Percentiles rank a stretch among this genome's conserved stretches.
Conservation (phyloP, 2,113 vertebrate species). For the Myanophis thanlyinensis region DNA sequence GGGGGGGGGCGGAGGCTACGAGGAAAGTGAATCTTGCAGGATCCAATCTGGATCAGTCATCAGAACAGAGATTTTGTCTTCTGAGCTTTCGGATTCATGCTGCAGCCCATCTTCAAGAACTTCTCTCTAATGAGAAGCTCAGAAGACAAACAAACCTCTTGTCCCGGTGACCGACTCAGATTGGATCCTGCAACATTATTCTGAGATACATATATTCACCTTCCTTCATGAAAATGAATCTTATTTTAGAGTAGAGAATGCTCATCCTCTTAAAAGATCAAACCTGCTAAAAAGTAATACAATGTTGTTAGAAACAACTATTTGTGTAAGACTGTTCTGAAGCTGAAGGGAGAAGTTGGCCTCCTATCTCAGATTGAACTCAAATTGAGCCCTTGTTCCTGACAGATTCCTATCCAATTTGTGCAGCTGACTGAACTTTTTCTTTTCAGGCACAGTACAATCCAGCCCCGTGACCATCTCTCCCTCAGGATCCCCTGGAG, state of each 20-base stretch:
- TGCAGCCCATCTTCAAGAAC: no score
- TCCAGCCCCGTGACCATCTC: conserved; percentile 83
- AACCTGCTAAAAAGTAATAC: neutral
- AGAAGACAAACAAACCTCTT: no score
- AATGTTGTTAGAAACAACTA: neutral
- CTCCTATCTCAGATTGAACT: no score
- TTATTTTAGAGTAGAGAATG: neutral
- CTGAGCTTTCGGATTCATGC: no score
- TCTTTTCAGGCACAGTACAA: conserved; percentile 84
- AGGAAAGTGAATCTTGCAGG: neutral
- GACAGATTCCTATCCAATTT: neutral
- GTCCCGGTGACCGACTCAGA: no score
- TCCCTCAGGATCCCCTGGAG: conserved; percentile 86
- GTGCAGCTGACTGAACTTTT: conserved; percentile 5
- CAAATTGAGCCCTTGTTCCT: neutral
- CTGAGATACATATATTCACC: no score
- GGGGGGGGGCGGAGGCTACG: neutral
- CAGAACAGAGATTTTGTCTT: no score
- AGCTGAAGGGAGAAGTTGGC: neutral
- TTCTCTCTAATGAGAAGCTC: no score
- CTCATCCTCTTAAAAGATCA: neutral
- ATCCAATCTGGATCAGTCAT: no score
- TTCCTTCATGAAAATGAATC: neutral
- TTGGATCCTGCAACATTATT: no score
- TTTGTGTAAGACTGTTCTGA: neutral